Evolutionary conservation across 2,797 vertebrate species (phyloP), one percentile per base, ranked within the genome.

Genomic region (Botia almorhae): DNA sequence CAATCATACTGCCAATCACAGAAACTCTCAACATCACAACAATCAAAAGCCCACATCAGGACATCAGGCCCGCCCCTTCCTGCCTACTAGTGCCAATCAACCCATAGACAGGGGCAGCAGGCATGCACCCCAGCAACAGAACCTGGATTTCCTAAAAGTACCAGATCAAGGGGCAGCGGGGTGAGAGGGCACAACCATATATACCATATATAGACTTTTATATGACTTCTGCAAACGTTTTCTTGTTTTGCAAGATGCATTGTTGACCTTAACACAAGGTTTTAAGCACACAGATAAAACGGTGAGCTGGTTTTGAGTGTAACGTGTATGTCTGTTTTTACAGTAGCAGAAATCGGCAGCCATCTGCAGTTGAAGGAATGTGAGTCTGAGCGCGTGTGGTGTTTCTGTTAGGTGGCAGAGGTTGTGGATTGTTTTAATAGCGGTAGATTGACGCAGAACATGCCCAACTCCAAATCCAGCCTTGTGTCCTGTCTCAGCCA

Each of bases 131-230:
- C 91, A 89, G 1, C 94, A 95, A 85, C 90, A 93, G 7, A 96
- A 96, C 91, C 83, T 98, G 87, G 96, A 98, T 86, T 99, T 96
- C 86, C 94, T 99, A 78, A 95, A 85, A 87, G 98, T 99, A 19
- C 98, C 98, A 0, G 98, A 99, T 60, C 96, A 97, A 88, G 98
- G 98, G 80, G 97, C 96, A 36, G 98, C 97, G 0, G 97, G 98
- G 98, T 99, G 93, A 97, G 97, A 70, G 8, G 2, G 68, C 4
- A 51, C 19, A 33, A 67, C 60, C 63, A 79, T 71, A 50, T 26
- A 26, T 26, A 26, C 23, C 23, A 26, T 26, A 26, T 26, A 26
- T 26, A 26, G 23, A 26, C 23, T 26, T 26, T 26, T 26, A 26
- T 26, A 26, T 26, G 61, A 13, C 33, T 14, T 64, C 53, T 16